Evolutionary conservation across 1,140 invertebrate species (phyloP).

Genomic region (Odontomachus brunneus): DNA sequence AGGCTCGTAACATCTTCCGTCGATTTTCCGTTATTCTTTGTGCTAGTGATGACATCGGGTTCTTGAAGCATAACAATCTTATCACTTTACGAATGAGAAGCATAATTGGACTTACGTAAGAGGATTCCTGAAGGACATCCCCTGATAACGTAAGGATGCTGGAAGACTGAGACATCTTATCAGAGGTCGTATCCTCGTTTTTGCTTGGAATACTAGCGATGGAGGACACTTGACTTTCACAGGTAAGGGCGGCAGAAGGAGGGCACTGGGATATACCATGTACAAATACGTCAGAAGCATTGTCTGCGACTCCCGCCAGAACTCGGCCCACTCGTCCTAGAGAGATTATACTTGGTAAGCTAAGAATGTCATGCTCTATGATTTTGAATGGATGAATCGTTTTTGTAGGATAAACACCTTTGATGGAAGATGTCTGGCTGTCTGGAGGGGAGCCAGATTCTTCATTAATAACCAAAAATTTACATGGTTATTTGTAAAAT

Average conservation of each 20-base stretch:
- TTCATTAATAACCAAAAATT: too few species aligned
- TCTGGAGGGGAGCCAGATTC: constrained; percentile 91
- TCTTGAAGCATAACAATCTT: constrained; percentile 88
- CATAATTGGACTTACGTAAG: constrained; percentile 76
- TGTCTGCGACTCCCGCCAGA: constrained; percentile 88
- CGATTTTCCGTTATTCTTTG: constrained; percentile 88
- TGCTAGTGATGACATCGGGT: constrained; percentile 97
- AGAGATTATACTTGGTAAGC: constrained; percentile 94
- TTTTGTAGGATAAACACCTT: constrained; percentile 86
- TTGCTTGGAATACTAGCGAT: constrained; percentile 81
- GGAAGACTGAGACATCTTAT: constrained; percentile 82
- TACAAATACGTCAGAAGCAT: constrained; percentile 82
- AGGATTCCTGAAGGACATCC: constrained; percentile 78
- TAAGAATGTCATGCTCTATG: constrained; percentile 94
- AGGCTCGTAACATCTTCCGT: constrained; percentile 81
- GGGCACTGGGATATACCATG: constrained; percentile 72
- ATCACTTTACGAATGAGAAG: constrained; percentile 75
- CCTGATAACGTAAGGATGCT: constrained; percentile 81
- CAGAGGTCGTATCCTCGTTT: constrained; percentile 82
- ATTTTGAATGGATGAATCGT: constrained; percentile 92
- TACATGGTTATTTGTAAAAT: too few species aligned
- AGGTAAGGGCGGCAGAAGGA: constrained; percentile 72
- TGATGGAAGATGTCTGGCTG: constrained; percentile 90
- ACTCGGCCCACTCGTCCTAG: constrained; percentile 92
- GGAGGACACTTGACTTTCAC: constrained; percentile 80